Evolutionary conservation across 1,140 invertebrate species (phyloP), one percentile per base, ranked within the genome.

Genomic region (Zelostemma sp.): DNA sequence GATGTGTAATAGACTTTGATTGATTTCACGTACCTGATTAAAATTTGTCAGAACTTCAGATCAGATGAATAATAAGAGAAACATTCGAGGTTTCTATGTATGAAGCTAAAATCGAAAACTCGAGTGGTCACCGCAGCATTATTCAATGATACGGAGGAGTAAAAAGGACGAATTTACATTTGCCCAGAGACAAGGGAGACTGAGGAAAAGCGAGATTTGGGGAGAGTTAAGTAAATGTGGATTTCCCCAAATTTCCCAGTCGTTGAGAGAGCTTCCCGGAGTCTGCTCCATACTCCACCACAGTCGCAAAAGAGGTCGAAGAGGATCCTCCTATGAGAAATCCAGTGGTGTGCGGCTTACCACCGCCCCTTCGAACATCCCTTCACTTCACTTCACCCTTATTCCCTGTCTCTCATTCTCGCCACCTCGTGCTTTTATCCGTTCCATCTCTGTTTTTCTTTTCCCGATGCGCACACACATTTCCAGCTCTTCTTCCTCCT

Each of bases 161-260:
- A 45, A 51, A 21, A 49, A 11, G 33, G 21, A 14, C 6, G 6
- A 12, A 15, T 48, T 9, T 21, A 28, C 17, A 18, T 33, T 21
- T 8, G 33, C 35, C 8, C 19, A 17, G 12, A 17, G 33, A 53
- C 33, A 53, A 38, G 49, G 40, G 49, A 16, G 49, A 21, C 5
- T 38, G 49, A 41, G 50, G 40, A 41, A 41, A 55, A 55, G 35
- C 16, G 51, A 47, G 45, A 65, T 43, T 59, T 33, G 43, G 53
- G 38, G 48, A 59, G 51, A 66, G 56, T 66, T 49, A 66, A 60
- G 57, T 60, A 60, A 60, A 58, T 60, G 49, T 59, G 55, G 63
- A 66, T n/a, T n/a, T n/a, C n/a, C n/a, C 53, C 48, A 65, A 65
- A 58, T 65, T 65, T 63, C 60, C 45, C 33, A 63, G 45, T 46